Base-by-base conservation (phyloP, 2,888 invertebrate species). In the Phytoseiulus persimilis region DNA sequence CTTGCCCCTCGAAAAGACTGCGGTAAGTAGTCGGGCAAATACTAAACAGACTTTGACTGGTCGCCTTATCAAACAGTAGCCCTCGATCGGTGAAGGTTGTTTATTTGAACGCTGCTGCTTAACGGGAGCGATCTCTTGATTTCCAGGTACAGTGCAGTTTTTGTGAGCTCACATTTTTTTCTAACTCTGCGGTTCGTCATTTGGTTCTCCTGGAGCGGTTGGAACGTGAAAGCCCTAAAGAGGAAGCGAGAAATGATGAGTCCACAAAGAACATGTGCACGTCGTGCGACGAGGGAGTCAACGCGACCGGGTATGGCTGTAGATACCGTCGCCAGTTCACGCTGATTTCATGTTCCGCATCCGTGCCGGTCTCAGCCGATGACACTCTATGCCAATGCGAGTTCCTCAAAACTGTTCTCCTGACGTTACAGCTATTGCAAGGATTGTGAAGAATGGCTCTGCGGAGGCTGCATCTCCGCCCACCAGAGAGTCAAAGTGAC, bases 401-500 rank as follows among this genome's bases (percentile, higher is more conserved):
- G 9, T 39, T 39, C 3, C 39, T 39, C 5, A 39, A 39, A 9
- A 39, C 3, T 39, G 5, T 39, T 6, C 39, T 39, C 39, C 39
- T 9, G 39, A 9, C 9, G 39, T 39, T 39, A 9, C 45, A 87
- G 87, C 5, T 97, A 96, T 95, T 98, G 97, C 93, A 95, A 95
- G 23, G 96, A 97, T 92, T 98, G 97, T 93, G 95, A 95, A 0
- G 97, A 97, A 93, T 96, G 96, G 93, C 96, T 97, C 92, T 98
- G 97, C 93, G 96, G 96, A 92, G 96, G 95, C 93, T 97, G 97
- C 93, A 92, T 93, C 65, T 95, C 95, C 93, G 97, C 97, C 89
- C 97, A 97, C 94, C 96, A 96, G 93, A 95, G 97, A 93, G 94
- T 98, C 90, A 96, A 97, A 93, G 96, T 97, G 91, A 97, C 97